Evolutionary conservation across 2,888 invertebrate genomes (phyloP).

Genomic region (Allophyes oxyacanthae): DNA sequence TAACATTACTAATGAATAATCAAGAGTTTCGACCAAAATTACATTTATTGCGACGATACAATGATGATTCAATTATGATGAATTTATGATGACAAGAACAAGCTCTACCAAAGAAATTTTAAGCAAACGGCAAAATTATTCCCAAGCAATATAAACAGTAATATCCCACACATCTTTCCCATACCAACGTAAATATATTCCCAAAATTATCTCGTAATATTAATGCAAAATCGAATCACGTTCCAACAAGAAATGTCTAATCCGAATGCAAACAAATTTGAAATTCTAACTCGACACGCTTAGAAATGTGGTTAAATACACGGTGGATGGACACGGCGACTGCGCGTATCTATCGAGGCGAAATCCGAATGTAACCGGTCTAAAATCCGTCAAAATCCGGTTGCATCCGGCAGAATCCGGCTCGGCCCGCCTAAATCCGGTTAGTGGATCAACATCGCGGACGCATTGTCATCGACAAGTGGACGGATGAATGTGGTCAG

Average conservation of each 20-base stretch:
- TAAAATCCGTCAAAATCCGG: slow-evolving; percentile 66
- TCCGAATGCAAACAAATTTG: slow-evolving; percentile 51
- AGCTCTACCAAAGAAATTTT: background rate
- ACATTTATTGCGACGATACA: slow-evolving; percentile 7
- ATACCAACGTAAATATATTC: slow-evolving; percentile 15
- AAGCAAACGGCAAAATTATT: slow-evolving; percentile 37
- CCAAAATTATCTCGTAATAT: slow-evolving; percentile 31
- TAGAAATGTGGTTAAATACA: slow-evolving; percentile 62
- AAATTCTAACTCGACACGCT: slow-evolving; percentile 57
- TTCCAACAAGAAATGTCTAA: slow-evolving; percentile 43
- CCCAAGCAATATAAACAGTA: slow-evolving; percentile 4
- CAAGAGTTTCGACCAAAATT: slow-evolving; percentile 14
- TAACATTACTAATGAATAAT: slow-evolving; percentile 18
- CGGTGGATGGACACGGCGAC: slow-evolving; percentile 61
- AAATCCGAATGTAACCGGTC: slow-evolving; percentile 69
- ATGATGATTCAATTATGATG: slow-evolving; percentile 15
- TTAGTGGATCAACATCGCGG: slow-evolving; percentile 63
- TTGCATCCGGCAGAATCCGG: slow-evolving; percentile 59
- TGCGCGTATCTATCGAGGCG: slow-evolving; percentile 69
- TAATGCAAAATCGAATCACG: slow-evolving; percentile 30
- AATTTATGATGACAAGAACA: slow-evolving; percentile 6
- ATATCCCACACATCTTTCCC: slow-evolving; percentile 1
- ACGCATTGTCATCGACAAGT: slow-evolving; percentile 50
- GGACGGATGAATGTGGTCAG: slow-evolving; percentile 49
- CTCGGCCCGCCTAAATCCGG: slow-evolving; percentile 59